phyloP scores from a whole-genome alignment of 2,113 vertebrate genomes.

The Meles meles region DNA sequence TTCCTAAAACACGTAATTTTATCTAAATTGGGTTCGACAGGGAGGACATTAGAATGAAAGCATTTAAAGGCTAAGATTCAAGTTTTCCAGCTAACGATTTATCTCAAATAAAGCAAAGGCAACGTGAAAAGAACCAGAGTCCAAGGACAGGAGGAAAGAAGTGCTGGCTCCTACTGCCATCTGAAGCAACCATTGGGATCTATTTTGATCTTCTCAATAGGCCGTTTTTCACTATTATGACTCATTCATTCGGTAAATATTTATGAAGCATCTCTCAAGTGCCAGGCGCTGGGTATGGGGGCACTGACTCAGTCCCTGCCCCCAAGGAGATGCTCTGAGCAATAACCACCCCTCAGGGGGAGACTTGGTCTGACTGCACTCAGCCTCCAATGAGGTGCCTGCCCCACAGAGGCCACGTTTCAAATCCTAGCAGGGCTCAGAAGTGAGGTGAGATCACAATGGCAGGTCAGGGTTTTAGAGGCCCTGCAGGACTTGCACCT shows the following conservation, averaged over 20 bases:
- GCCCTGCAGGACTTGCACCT: background rate
- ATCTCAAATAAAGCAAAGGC: constrained; percentile 9
- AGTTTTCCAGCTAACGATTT: constrained; percentile 41
- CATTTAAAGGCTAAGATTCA: background rate
- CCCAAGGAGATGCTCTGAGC: background rate
- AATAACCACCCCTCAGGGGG: background rate
- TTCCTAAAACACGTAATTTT: background rate
- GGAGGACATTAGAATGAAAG: background rate
- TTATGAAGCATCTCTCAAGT: background rate
- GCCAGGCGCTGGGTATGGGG: background rate
- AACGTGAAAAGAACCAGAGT: constrained; percentile 2
- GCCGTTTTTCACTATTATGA: background rate
- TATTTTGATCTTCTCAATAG: background rate
- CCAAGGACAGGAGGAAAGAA: background rate
- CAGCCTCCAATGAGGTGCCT: background rate
- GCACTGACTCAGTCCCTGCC: background rate
- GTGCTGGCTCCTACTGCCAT: background rate
- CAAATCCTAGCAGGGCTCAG: background rate
- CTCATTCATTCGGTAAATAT: background rate
- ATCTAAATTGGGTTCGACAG: background rate
- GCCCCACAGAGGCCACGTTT: background rate
- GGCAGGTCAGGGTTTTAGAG: background rate
- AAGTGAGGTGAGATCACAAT: background rate
- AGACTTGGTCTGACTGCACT: background rate
- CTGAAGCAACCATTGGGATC: background rate